Conservation (phyloP, 2,888 invertebrate species). For the Dasysyrphus albostriatus region DNA sequence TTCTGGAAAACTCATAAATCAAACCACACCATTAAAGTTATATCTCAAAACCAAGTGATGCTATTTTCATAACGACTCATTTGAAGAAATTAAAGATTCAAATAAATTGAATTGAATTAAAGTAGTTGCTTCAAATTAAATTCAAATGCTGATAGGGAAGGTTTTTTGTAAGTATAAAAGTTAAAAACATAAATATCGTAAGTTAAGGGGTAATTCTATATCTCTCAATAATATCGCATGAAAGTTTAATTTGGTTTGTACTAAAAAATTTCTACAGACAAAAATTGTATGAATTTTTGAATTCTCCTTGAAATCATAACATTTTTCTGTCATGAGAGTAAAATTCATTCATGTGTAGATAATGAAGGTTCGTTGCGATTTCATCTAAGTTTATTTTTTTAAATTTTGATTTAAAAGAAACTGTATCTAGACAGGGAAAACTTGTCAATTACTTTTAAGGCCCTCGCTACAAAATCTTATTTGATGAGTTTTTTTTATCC, state of each 20-base stretch:
- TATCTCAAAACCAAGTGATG: not conserved
- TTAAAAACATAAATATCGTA: not conserved
- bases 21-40: no score
- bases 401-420: no score
- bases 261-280: not conserved
- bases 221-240: not conserved
- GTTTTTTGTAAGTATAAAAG: not conserved
- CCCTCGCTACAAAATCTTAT: no score
- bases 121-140: not conserved
- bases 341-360: not conserved
- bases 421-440: no score
- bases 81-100: not conserved
- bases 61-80: not conserved
- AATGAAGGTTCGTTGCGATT: not conserved
- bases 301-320: not conserved
- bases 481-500: no score
- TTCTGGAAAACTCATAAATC: no score
- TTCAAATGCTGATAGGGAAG: not conserved
- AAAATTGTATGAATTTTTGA: no score
- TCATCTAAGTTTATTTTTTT: not conserved
- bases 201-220: not conserved
- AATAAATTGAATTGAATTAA: slow-evolving; percentile 3
- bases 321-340: not conserved
- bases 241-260: not conserved
- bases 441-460: no score